Conservation (phyloP, 2,888 invertebrate genomes). For the Spialia ferax region DNA sequence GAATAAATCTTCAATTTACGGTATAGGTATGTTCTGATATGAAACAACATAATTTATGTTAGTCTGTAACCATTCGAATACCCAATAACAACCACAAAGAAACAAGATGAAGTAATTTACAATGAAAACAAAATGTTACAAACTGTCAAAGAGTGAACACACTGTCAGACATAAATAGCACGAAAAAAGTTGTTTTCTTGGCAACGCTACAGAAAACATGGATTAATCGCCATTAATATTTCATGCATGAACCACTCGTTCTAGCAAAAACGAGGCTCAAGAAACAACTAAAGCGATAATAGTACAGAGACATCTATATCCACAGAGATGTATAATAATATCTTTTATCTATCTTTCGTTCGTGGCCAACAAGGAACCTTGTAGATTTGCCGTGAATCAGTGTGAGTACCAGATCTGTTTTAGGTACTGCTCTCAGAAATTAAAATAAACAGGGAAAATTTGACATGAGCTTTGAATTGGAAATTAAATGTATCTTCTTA, state of each 20-base stretch:
- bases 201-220: conserved; percentile 39
- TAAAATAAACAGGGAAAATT: too few species aligned
- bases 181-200: conserved; percentile 41
- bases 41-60: background rate
- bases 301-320: too few species aligned
- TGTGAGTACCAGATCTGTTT: too few species aligned
- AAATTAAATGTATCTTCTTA: too few species aligned
- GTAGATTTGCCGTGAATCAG: too few species aligned
- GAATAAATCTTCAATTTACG: too few species aligned
- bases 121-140: conserved; percentile 28
- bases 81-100: conserved; percentile 6
- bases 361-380: too few species aligned
- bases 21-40: too few species aligned
- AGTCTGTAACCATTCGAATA: background rate
- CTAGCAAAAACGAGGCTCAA: conserved; percentile 57
- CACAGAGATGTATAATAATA: too few species aligned
- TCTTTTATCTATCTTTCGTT: too few species aligned
- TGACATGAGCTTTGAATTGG: too few species aligned
- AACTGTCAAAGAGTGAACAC: conserved; percentile 34
- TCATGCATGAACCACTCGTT: conserved; percentile 36
- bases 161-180: conserved; percentile 38
- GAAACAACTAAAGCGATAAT: background rate
- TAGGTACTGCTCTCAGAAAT: too few species aligned
- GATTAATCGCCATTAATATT: conserved; percentile 39
- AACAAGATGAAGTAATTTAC: conserved; percentile 16